phyloP scores from a whole-genome alignment of 2,888 invertebrate genomes.

The Oxycera nigricornis region DNA sequence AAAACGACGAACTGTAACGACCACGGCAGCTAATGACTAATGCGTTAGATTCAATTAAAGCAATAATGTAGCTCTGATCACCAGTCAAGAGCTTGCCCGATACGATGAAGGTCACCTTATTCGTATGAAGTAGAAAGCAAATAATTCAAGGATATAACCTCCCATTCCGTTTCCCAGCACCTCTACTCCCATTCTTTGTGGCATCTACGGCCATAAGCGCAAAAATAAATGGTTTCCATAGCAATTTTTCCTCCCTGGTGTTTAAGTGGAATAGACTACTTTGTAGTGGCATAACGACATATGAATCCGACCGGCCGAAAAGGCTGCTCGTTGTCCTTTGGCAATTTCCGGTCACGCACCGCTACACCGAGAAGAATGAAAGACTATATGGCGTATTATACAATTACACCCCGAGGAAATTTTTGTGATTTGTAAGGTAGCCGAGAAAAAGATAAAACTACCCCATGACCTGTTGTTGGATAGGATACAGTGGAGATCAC shows the following conservation, averaged over 20 bases:
- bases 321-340: background rate
- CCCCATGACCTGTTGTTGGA: background rate
- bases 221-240: background rate
- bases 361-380: background rate
- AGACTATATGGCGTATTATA: background rate
- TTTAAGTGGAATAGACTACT: background rate
- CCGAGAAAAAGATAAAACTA: background rate
- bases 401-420: slow-evolving; percentile 5
- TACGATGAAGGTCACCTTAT: background rate
- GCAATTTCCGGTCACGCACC: slow-evolving; percentile 24
- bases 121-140: background rate
- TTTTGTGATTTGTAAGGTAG: slow-evolving; percentile 13
- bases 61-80: background rate
- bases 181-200: background rate
- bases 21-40: background rate
- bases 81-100: background rate
- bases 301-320: background rate
- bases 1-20: background rate
- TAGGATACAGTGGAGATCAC: background rate
- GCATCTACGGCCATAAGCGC: background rate
- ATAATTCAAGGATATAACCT: background rate
- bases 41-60: slow-evolving; percentile 19
- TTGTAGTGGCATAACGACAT: background rate
- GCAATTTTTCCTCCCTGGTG: background rate
- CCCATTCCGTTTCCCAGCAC: background rate